These are phyloP conservation scores for Gastrophryne carolinensis DNA, from an alignment of 2,797 vertebrate species.

Conservation along the genomic window DNA sequence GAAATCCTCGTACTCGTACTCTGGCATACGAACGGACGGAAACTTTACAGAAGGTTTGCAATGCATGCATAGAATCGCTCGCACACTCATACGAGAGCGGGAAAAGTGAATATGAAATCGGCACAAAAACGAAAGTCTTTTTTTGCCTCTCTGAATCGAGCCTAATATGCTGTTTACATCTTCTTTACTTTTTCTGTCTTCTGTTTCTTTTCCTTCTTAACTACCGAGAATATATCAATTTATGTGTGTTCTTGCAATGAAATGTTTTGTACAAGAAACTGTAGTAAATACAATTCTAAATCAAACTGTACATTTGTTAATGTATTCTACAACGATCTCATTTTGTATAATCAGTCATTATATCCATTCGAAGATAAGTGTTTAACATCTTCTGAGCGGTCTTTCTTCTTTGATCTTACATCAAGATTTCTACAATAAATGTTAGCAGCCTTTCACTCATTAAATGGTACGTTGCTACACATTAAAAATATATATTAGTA, in stretches of 20 bases:
- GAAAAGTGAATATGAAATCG: too few species aligned
- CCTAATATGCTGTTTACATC: background rate
- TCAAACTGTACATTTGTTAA: background rate
- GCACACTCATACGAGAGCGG: too few species aligned
- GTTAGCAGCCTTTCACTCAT: constrained; percentile 10
- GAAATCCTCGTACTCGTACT: too few species aligned
- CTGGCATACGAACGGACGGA: too few species aligned
- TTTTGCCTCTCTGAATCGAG: too few species aligned
- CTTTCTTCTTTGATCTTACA: constrained; percentile 20
- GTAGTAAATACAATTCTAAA: background rate
- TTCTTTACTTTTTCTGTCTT: background rate
- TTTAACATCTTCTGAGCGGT: constrained; percentile 12
- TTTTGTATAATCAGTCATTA: constrained; percentile 11
- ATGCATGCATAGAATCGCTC: too few species aligned
- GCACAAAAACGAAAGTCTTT: too few species aligned
- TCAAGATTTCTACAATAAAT: constrained; percentile 18
- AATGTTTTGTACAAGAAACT: background rate
- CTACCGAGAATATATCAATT: background rate
- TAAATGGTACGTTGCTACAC: background rate
- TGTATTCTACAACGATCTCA: background rate
- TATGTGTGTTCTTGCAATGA: background rate
- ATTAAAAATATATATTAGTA: constrained; percentile 1
- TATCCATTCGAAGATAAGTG: constrained; percentile 19
- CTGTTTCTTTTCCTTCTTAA: background rate
- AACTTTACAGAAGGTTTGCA: too few species aligned